Conservation (phyloP, 2,888 invertebrate species). For the Zygothrica quintamaculata region DNA sequence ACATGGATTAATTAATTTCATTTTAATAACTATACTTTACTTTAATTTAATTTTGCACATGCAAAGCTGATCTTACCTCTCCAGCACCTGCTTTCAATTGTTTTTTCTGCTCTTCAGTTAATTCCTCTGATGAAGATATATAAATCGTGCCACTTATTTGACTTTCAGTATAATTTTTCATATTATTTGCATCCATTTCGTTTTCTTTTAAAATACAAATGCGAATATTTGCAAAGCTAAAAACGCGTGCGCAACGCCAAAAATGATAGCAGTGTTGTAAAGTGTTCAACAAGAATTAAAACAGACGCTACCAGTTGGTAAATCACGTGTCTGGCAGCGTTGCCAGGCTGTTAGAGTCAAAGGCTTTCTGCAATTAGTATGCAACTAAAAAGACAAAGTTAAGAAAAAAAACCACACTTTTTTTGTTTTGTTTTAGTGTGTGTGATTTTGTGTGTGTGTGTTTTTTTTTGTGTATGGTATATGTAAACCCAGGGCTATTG, state of each 20-base stretch:
- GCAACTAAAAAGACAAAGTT: too few relatives aligned
- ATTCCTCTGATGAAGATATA: slow-evolving; percentile 39
- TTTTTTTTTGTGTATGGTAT: slow-evolving; percentile 6
- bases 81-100: slow-evolving; percentile 70
- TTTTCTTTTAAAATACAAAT: slow-evolving; percentile 12
- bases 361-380: too few relatives aligned
- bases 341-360: slow-evolving; percentile 19
- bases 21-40: too few relatives aligned
- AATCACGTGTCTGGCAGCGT: slow-evolving; percentile 1
- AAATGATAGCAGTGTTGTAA: not conserved
- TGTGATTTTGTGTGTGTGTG: slow-evolving; percentile 1
- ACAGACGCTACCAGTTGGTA: slow-evolving; percentile 15
- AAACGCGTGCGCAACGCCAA: slow-evolving; percentile 41
- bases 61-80: slow-evolving; percentile 75
- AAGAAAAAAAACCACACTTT: too few relatives aligned
- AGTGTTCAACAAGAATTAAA: not conserved
- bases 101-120: slow-evolving; percentile 28
- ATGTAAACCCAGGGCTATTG: slow-evolving; percentile 31
- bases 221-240: not conserved
- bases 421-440: slow-evolving; percentile 1
- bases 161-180: too few relatives aligned
- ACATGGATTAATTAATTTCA: slow-evolving; percentile 8
- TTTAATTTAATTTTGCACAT: too few relatives aligned
- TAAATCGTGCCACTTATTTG: slow-evolving; percentile 79
- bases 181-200: slow-evolving; percentile 12